These are phyloP conservation scores for Embidobia sp. DNA, from an alignment of 2,888 invertebrate genomes.

Conservation along the genomic window DNA sequence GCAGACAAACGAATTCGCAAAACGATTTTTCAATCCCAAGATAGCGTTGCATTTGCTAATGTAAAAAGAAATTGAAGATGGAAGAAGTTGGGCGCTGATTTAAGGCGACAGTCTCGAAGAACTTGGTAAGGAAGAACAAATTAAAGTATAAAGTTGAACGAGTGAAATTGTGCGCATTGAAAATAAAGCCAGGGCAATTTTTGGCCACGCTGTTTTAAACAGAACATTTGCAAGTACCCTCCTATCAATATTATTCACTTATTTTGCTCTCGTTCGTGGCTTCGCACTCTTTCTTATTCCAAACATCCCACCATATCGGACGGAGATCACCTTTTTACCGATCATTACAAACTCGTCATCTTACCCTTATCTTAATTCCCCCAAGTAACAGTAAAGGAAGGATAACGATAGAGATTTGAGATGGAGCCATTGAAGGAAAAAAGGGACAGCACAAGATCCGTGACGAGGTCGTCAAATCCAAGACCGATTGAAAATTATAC, in stretches of 20 bases:
- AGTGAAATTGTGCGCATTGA: too few relatives aligned
- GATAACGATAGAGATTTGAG: slow-evolving; percentile 63
- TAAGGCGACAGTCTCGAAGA: slow-evolving; percentile 30
- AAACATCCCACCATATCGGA: slow-evolving; percentile 75
- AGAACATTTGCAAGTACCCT: slow-evolving; percentile 9
- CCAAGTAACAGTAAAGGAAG: slow-evolving; percentile 63
- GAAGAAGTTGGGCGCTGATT: slow-evolving; percentile 31
- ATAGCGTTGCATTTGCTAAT: slow-evolving; percentile 56
- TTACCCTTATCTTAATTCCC: slow-evolving; percentile 78
- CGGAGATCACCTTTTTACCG: slow-evolving; percentile 81
- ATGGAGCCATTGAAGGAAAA: slow-evolving; percentile 30
- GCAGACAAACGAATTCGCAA: slow-evolving; percentile 59
- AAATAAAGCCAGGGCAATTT: too few relatives aligned
- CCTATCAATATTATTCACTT: slow-evolving; percentile 58
- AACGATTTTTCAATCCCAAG: slow-evolving; percentile 59
- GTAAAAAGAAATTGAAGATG: slow-evolving; percentile 50
- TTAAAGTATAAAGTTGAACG: not conserved
- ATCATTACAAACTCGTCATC: slow-evolving; percentile 82
- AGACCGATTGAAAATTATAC: slow-evolving; percentile 81
- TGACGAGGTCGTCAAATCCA: slow-evolving; percentile 81
- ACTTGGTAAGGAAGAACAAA: not conserved
- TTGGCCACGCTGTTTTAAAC: not conserved
- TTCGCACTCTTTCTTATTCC: slow-evolving; percentile 65
- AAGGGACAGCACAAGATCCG: slow-evolving; percentile 67
- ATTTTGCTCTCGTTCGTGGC: slow-evolving; percentile 47